phyloP scores from a whole-genome alignment of 2,113 vertebrate species.

The Bambusicola thoracicus region DNA sequence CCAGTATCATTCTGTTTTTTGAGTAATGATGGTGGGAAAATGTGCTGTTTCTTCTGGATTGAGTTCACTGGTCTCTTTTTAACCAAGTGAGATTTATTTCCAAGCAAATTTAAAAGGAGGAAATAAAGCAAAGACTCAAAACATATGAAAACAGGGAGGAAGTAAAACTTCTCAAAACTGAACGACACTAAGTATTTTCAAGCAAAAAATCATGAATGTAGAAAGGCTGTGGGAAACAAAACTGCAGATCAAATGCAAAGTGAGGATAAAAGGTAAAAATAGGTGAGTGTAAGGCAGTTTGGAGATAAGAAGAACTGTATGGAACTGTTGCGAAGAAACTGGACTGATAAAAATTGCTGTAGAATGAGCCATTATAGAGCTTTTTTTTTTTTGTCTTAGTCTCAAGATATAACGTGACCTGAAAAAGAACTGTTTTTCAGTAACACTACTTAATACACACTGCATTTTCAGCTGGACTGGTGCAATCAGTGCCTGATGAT shows the following conservation, averaged over 20 bases:
- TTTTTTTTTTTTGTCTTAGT: background rate
- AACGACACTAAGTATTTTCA: background rate
- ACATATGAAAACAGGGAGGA: background rate
- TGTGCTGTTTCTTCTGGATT: background rate
- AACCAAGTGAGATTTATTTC: background rate
- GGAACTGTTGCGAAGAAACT: background rate
- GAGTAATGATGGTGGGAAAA: background rate
- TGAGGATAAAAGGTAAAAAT: background rate
- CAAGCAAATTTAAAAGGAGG: background rate
- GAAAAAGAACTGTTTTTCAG: background rate
- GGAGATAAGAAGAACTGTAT: background rate
- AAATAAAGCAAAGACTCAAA: background rate
- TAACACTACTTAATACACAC: background rate
- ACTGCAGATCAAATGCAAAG: background rate
- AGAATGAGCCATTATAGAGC: background rate
- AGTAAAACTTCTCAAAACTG: background rate
- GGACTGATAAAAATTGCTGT: background rate
- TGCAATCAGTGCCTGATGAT: background rate
- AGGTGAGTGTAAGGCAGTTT: background rate
- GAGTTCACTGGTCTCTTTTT: background rate
- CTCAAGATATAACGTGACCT: background rate
- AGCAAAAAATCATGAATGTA: background rate
- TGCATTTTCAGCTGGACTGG: background rate
- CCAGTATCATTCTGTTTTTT: fast-evolving
- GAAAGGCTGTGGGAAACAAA: background rate